A percentile compares a stretch with the other conserved stretches of the same genome.
These are phyloP conservation scores for Epizoanthus rinbou DNA, from an alignment of 92 coral and sea anemone genomes.

Conservation along the genomic window DNA sequence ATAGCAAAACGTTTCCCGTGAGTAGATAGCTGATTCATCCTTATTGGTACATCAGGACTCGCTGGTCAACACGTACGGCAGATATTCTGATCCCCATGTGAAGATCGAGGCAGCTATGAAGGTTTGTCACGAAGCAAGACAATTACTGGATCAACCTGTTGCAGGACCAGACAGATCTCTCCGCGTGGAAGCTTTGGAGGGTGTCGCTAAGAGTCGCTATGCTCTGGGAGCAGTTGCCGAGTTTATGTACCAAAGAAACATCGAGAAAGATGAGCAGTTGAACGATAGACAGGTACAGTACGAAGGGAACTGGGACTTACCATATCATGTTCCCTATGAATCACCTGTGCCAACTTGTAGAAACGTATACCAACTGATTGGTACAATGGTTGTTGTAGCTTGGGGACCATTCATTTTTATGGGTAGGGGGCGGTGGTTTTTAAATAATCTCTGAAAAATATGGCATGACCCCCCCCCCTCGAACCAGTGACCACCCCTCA, in stretches of 20 bases:
- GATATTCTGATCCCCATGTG: slow-evolving; percentile 2
- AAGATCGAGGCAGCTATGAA: background rate
- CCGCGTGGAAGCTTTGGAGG: slow-evolving; percentile 18
- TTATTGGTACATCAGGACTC: slow-evolving; percentile 15
- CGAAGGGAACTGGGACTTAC: background rate
- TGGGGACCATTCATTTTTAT: too few species aligned
- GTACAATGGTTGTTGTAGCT: too few species aligned
- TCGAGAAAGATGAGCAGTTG: background rate
- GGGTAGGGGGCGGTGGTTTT: too few species aligned
- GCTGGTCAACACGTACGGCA: slow-evolving; percentile 4
- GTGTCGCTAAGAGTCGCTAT: slow-evolving; percentile 24
- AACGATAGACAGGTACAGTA: slow-evolving; percentile 24
- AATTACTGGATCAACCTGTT: background rate
- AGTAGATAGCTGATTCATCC: background rate
- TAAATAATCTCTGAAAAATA: too few species aligned
- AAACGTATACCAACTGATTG: too few species aligned
- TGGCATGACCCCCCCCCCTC: too few species aligned
- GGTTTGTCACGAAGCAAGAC: slow-evolving; percentile 20
- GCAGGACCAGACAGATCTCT: background rate
- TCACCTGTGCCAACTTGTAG: too few species aligned
- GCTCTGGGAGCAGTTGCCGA: slow-evolving; percentile 36
- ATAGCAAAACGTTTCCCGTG: too few species aligned
- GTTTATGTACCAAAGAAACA: slow-evolving; percentile 18
- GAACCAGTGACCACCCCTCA: too few species aligned
- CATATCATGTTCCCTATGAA: too few species aligned